Base-by-base conservation (phyloP, 2,797 vertebrate genomes). In the Chromis chromis region DNA sequence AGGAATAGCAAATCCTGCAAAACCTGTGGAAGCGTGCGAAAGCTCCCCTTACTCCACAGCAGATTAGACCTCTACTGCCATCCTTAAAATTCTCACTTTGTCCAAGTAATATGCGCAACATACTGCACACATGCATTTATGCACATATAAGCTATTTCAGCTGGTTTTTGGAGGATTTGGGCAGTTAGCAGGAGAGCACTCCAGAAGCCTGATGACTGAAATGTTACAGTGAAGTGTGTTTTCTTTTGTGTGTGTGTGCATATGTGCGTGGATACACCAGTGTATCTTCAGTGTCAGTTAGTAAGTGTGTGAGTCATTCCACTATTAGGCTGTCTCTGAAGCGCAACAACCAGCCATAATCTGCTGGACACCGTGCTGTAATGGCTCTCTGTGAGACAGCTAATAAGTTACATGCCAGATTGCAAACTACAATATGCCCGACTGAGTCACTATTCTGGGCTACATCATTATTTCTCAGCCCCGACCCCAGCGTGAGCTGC, bases 381-480 rank as follows among this genome's bases (percentile, higher is more conserved):
- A 89, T 86, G 84, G 83, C 78, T 85, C 76, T 85, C 55, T 28
- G 48, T 49, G 54, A 85, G 83, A 84, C 81, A 84, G 87, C 85
- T 90, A 91, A 90, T 89, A 88, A 87, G 82, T 88, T 83, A 88
- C 62, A 73, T 72, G 60, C 48, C 88, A 88, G 87, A 89, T 75
- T 88, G 81, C 62, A 74, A 87, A 83, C 74, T 73, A 79, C 78
- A 84, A 82, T 78, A 76, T 82, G 62, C 80, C 67, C 44, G 21
- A 86, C 80, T 79, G 83, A 86, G 74, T 76, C 85, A 82, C 88
- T 78, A 70, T 86, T 84, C 75, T 54, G 52, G 70, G 73, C 74
- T 59, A 28, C 83, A 88, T 85, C 76, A 83, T 87, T 86, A 89
- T 83, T 83, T 84, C 65, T 79, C 65, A 61, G 52, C 4, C 74